phyloP scores from a whole-genome alignment of 2,113 vertebrate genomes.

The Larimichthys crocea region DNA sequence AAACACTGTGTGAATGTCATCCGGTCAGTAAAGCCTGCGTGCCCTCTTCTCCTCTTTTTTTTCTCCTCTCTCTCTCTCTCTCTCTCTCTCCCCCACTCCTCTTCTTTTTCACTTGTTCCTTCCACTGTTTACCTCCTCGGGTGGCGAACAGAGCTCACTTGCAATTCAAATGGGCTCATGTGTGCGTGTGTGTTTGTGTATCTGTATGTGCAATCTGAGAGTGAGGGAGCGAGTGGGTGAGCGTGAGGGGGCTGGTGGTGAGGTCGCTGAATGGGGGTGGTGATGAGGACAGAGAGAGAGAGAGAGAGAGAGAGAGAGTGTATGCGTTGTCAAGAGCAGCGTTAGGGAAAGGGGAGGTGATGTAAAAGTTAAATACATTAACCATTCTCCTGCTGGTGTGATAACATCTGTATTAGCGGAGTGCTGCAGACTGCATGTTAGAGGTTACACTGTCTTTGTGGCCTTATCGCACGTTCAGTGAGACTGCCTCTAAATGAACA shows the following conservation, averaged over 20 bases:
- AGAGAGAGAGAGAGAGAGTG: constrained; percentile 24
- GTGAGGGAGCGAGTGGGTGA: constrained; percentile 71
- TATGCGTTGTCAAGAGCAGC: constrained; percentile 41
- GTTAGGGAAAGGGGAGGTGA: constrained; percentile 43
- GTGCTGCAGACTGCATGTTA: constrained; percentile 37
- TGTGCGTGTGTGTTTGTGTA: constrained; percentile 66
- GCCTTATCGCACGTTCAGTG: constrained; percentile 51
- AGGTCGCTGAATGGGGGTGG: constrained; percentile 72
- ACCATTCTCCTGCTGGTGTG: constrained; percentile 42
- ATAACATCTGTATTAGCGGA: constrained; percentile 65
- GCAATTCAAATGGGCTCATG: constrained; percentile 73
- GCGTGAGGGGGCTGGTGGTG: constrained; percentile 70
- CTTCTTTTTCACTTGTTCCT: constrained; percentile 47
- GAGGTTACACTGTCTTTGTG: constrained; percentile 71
- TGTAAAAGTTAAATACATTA: constrained; percentile 71
- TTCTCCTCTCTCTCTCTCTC: background rate
- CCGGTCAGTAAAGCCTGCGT: constrained; percentile 33
- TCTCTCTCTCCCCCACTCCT: background rate
- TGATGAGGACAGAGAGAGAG: constrained; percentile 32
- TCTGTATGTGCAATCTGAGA: constrained; percentile 72
- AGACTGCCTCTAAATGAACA: constrained; percentile 49
- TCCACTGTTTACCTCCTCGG: constrained; percentile 63
- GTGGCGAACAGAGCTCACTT: constrained; percentile 67
- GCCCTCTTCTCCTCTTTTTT: constrained; percentile 15
- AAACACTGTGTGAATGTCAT: constrained; percentile 69